Conservation (phyloP, 1,140 invertebrate species). For the Drosophila sp. region DNA sequence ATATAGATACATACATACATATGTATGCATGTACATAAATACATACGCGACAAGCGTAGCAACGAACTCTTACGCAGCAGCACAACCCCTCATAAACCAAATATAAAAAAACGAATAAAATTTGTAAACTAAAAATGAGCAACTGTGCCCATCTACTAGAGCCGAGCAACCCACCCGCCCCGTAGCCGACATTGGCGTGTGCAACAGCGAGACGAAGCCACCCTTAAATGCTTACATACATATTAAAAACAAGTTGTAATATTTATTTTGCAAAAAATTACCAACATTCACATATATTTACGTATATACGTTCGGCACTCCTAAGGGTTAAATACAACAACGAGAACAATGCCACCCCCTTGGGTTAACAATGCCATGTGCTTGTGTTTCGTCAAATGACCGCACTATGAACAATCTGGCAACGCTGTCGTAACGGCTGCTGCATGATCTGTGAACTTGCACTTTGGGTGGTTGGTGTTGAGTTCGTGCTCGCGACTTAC, state of each 20-base stretch:
- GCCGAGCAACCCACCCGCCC: conserved; percentile 15
- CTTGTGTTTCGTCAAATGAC: conserved; percentile 11
- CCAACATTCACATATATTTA: conserved; percentile 7
- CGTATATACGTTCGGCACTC: conserved; percentile 20
- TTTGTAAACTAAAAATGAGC: conserved; percentile 66
- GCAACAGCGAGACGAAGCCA: conserved; percentile 31
- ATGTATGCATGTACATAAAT: conserved; percentile 36
- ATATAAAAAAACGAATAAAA: conserved; percentile 30
- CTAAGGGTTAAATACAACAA: conserved; percentile 68
- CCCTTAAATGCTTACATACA: conserved; percentile 44
- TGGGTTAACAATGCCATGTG: conserved; percentile 25
- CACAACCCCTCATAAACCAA: conserved; percentile 35
- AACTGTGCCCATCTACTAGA: conserved; percentile 25
- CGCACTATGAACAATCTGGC: conserved; percentile 40
- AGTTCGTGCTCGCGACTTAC: conserved; percentile 7
- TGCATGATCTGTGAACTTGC: conserved; percentile 44
- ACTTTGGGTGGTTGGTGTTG: conserved; percentile 19
- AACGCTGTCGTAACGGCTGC: conserved; percentile 40
- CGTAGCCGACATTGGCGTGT: not conserved
- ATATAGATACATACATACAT: conserved; percentile 40
- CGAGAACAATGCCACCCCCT: conserved; percentile 63
- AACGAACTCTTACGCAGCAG: conserved; percentile 34
- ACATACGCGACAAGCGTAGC: conserved; percentile 23
- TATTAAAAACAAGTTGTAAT: conserved; percentile 67
- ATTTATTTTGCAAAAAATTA: conserved; percentile 65